Evolutionary conservation across 2,888 invertebrate genomes (phyloP).

Genomic region (Sepiola atlantica): DNA sequence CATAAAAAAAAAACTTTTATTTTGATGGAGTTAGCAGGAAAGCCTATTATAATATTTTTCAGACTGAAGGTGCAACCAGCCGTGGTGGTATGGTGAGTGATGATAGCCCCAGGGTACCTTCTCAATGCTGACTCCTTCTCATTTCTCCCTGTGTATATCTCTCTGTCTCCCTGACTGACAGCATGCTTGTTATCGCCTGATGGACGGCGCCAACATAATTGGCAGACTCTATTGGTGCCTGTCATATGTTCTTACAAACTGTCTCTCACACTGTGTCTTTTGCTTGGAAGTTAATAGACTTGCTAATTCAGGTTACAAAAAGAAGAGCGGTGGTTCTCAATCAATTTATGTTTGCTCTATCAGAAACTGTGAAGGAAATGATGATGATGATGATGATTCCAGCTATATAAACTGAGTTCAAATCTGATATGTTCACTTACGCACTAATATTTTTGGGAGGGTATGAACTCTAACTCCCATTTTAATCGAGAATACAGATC

Average conservation of each 20-base stretch:
- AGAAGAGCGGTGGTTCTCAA: no score
- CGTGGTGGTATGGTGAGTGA: conserved; percentile 32
- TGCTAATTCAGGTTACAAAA: background rate
- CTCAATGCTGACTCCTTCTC: background rate
- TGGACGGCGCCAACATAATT: background rate
- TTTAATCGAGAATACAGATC: no score
- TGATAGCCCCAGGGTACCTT: conserved; percentile 32
- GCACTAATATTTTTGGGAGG: no score
- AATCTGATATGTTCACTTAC: no score
- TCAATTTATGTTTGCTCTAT: no score
- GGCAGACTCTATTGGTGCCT: conserved; percentile 8
- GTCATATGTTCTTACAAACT: background rate
- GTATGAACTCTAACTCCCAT: no score
- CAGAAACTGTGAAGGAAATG: no score
- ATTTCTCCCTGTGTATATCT: background rate
- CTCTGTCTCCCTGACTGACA: background rate
- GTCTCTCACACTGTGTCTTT: background rate
- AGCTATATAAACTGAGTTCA: no score
- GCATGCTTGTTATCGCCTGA: background rate
- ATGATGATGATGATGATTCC: no score
- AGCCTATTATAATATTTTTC: conserved; percentile 32
- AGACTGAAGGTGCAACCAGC: conserved; percentile 32
- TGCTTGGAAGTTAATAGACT: background rate
- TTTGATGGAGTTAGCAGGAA: conserved; percentile 32
- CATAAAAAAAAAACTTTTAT: background rate